Evolutionary conservation across 35 echinoderm and acorn worm genomes (phyloP).

Genomic region (Lytechinus variegatus): DNA sequence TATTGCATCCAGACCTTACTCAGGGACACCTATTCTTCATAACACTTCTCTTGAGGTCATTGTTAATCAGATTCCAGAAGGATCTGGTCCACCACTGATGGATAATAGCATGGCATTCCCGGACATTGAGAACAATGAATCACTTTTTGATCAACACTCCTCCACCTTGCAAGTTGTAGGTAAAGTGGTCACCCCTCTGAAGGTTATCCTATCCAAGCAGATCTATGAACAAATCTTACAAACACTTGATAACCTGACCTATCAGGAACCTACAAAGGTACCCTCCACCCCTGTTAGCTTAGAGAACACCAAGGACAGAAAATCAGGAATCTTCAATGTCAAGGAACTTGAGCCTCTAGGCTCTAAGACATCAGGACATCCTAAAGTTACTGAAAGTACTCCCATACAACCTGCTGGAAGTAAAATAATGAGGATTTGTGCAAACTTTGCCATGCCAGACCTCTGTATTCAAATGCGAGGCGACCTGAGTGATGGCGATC

Average conservation of each 20-base stretch:
- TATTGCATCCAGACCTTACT: constrained; percentile 47
- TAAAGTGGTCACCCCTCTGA: constrained; percentile 79
- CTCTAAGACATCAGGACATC: neutral
- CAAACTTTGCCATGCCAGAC: constrained; percentile 86
- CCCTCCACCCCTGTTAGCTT: neutral
- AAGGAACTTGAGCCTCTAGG: neutral
- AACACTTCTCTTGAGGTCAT: constrained; percentile 87
- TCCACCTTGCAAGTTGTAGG: constrained; percentile 76
- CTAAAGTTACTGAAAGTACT: neutral
- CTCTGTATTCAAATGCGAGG: constrained; percentile 78
- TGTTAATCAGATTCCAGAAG: constrained; percentile 63
- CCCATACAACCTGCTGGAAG: constrained; percentile 17
- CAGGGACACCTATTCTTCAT: constrained; percentile 85
- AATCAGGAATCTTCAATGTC: constrained; percentile 32
- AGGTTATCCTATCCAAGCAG: constrained; percentile 88
- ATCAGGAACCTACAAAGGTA: constrained; percentile 50
- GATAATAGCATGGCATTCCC: constrained; percentile 59
- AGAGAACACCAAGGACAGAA: constrained; percentile 17
- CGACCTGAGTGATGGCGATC: constrained; percentile 89
- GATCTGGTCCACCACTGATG: constrained; percentile 37
- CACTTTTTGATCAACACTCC: constrained; percentile 30
- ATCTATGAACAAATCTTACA: constrained; percentile 93
- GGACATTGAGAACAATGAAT: constrained; percentile 47
- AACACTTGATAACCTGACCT: constrained; percentile 94
- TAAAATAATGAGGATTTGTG: constrained; percentile 57